Evolutionary conservation across 2,113 vertebrate species (phyloP), one percentile per base, ranked within the genome.

Genomic region (Clarias gariepinus): DNA sequence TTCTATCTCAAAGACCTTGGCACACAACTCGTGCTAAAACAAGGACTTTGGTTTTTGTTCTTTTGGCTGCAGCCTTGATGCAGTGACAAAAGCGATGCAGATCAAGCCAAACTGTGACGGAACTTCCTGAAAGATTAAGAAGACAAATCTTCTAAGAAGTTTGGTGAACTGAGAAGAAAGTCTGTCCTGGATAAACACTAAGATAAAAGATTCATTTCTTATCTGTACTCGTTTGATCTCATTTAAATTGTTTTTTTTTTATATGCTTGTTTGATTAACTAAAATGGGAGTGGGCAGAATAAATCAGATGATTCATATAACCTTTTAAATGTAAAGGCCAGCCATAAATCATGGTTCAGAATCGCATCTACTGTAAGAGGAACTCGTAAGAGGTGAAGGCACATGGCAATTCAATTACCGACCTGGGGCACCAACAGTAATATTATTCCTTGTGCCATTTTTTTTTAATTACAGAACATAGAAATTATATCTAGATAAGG

Each of bases 1-100:
- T 89, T 88, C 76, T 58, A 86, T 88, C 90, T 93, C 91, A 79
- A 60, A 94, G 91, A 90, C 91, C 93, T 21, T 83, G 89, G 90
- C 73, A n/a, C 41, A 81, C 33, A 52, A 30, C 25, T 74, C 57
- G 19, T 28, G 23, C 66, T 87, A 85, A 85, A 84, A 86, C 33
- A 57, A 61, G 77, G 89, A 92, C 53, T 55, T 76, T 91, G 89
- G 86, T 64, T 83, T 88, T 86, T 84, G 87, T 87, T 85, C 89
- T 91, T 91, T 88, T 64, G 74, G 92, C 88, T 90, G 86, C 41
- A 84, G 63, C 82, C 88, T 89, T 91, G 90, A 91, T 92, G 91
- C 79, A 53, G 89, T 85, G 85, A 88, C 2, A n/a, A 90, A 88
- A 90, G 92, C 89, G 82, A 74, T 88, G 92, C 91, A 89, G 87